Conservation (phyloP, 1,140 invertebrate genomes). For the Teleogryllus occipitalis region DNA sequence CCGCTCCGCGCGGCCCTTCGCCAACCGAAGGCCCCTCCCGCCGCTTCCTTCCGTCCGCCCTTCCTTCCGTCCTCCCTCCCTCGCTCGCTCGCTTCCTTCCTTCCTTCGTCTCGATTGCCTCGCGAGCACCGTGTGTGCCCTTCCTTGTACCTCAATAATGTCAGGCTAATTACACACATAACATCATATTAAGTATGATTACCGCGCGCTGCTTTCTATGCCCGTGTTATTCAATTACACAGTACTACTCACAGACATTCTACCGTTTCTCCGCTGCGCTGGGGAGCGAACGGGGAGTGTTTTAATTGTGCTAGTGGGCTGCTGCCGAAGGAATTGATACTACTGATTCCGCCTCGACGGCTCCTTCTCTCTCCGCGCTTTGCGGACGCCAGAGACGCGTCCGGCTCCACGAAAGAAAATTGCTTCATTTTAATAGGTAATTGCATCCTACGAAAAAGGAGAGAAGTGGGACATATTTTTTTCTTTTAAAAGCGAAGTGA, state of each 20-base stretch:
- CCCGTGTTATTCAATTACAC: constrained; percentile 26
- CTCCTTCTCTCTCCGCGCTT: background rate
- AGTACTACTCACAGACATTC: constrained; percentile 23
- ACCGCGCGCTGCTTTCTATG: constrained; percentile 20
- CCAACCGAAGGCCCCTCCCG: no score
- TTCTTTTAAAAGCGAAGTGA: background rate
- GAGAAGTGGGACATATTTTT: background rate
- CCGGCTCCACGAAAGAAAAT: background rate
- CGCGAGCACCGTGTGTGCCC: background rate
- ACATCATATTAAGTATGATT: constrained; percentile 26
- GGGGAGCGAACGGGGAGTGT: background rate
- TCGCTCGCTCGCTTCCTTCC: constrained; percentile 8
- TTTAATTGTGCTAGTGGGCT: background rate
- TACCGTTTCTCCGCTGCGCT: background rate
- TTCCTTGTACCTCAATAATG: constrained; percentile 26
- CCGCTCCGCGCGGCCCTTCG: no score
- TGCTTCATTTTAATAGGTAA: background rate
- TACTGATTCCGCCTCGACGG: background rate
- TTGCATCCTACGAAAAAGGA: background rate
- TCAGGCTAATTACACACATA: constrained; percentile 29
- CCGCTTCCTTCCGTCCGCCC: background rate
- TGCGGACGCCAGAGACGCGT: background rate
- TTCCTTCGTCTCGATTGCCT: constrained; percentile 13
- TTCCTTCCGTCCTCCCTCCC: background rate
- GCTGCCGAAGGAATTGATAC: background rate